These are phyloP conservation scores for Neopelma chrysocephalum DNA, from an alignment of 2,797 vertebrate genomes.

Conservation along the genomic window DNA sequence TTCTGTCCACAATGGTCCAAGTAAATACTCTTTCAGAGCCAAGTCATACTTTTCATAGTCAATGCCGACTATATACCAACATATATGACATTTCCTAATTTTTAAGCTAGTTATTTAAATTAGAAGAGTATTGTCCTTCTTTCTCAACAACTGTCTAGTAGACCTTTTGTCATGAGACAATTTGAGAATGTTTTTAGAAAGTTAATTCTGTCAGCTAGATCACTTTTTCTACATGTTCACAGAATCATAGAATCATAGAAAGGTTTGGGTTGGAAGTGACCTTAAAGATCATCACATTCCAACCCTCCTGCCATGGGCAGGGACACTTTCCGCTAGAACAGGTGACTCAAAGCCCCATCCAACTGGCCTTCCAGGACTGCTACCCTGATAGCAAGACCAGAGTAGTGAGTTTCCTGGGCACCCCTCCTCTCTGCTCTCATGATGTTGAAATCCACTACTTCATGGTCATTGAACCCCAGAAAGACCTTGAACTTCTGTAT, in stretches of 20 bases:
- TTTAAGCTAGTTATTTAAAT: not conserved
- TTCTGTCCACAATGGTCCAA: not conserved
- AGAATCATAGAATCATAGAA: not conserved
- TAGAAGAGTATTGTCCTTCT: not conserved
- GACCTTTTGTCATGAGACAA: not conserved
- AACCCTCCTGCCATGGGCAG: not conserved
- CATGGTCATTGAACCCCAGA: not conserved
- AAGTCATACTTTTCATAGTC: not conserved
- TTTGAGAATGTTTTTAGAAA: not conserved
- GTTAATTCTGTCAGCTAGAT: not conserved
- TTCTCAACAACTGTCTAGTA: not conserved
- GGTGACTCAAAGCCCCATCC: not conserved
- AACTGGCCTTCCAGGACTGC: not conserved
- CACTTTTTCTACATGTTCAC: not conserved
- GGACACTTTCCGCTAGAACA: not conserved
- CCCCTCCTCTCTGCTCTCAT: not conserved
- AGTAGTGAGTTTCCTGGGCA: not conserved
- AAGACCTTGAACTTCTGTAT: not conserved
- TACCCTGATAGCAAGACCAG: not conserved
- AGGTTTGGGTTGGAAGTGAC: not conserved
- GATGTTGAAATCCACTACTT: not conserved
- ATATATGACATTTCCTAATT: not conserved
- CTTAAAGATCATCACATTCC: not conserved
- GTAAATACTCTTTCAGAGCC: not conserved
- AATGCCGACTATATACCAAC: not conserved